Percentiles rank a stretch among this genome's conserved stretches.
Conservation (phyloP, 2,113 vertebrate genomes). For the Oreochromis tanganicae region DNA sequence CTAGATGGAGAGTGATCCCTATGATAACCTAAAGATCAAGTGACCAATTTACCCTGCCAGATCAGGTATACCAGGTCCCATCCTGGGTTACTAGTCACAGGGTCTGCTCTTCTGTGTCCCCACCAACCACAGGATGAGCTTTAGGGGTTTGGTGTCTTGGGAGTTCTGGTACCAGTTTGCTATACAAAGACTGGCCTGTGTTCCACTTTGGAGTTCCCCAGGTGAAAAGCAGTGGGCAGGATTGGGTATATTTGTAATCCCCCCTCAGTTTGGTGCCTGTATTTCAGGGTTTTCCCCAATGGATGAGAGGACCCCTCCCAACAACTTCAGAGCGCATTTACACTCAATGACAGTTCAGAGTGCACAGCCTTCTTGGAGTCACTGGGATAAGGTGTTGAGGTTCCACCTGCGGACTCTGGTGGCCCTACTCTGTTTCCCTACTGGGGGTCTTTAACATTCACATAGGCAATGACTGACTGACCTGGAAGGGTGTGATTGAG, state of each 20-base stretch:
- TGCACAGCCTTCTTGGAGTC: neutral
- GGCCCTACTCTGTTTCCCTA: neutral
- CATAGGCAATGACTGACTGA: neutral
- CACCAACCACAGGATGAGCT: neutral
- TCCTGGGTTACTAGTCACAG: neutral
- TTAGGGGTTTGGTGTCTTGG: neutral
- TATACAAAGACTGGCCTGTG: neutral
- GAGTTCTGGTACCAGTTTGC: neutral
- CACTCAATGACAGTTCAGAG: neutral
- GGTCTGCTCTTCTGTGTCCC: neutral
- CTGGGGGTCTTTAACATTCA: neutral
- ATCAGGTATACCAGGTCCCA: neutral
- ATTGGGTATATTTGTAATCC: neutral
- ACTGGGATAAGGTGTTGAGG: neutral
- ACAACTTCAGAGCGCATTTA: neutral
- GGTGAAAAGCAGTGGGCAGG: neutral
- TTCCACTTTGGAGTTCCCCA: neutral
- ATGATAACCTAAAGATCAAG: neutral
- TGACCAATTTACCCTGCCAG: neutral
- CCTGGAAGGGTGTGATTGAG: neutral
- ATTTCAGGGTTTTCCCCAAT: neutral
- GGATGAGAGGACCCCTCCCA: neutral
- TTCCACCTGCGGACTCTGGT: neutral
- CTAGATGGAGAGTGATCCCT: neutral
- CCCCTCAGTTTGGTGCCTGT: neutral